Conservation (phyloP, 2,797 vertebrate genomes). For the Anableps anableps region DNA sequence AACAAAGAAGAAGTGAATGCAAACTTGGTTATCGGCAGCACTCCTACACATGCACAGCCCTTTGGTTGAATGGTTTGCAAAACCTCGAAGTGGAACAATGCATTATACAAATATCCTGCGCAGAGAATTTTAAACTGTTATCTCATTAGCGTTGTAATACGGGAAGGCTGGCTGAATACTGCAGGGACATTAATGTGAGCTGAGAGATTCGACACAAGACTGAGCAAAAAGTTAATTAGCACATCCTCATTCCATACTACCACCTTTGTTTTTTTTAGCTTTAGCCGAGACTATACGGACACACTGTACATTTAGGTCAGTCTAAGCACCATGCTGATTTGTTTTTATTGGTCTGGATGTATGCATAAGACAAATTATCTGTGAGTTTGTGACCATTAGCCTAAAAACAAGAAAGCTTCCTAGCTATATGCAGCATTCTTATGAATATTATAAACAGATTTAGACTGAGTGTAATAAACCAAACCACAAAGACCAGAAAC, state of each 20-base stretch:
- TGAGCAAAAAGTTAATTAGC: slow-evolving; percentile 73
- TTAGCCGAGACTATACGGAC: slow-evolving; percentile 45
- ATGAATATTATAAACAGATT: slow-evolving; percentile 22
- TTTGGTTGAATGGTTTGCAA: slow-evolving; percentile 62
- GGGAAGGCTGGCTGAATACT: slow-evolving; percentile 72
- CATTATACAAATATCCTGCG: slow-evolving; percentile 79
- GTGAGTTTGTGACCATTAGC: slow-evolving; percentile 33
- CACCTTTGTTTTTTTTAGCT: slow-evolving; percentile 48
- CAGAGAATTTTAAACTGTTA: slow-evolving; percentile 79
- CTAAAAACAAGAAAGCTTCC: slow-evolving; percentile 16
- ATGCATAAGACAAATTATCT: slow-evolving; percentile 22
- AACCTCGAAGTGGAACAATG: slow-evolving; percentile 71
- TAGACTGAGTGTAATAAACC: slow-evolving; percentile 3
- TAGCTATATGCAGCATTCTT: neutral
- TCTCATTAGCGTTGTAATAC: slow-evolving; percentile 80
- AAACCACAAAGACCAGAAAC: slow-evolving; percentile 11
- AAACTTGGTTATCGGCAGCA: slow-evolving; percentile 36
- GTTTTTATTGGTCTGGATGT: slow-evolving; percentile 7
- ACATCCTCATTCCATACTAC: slow-evolving; percentile 61
- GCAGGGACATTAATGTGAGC: slow-evolving; percentile 70
- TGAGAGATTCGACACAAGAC: slow-evolving; percentile 68
- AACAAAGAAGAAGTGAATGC: slow-evolving; percentile 39
- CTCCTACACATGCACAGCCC: slow-evolving; percentile 58
- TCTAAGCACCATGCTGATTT: slow-evolving; percentile 16
- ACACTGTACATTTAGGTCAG: slow-evolving; percentile 25